phyloP scores from a whole-genome alignment of 2,797 vertebrate species.

The Sebastes diaconus region DNA sequence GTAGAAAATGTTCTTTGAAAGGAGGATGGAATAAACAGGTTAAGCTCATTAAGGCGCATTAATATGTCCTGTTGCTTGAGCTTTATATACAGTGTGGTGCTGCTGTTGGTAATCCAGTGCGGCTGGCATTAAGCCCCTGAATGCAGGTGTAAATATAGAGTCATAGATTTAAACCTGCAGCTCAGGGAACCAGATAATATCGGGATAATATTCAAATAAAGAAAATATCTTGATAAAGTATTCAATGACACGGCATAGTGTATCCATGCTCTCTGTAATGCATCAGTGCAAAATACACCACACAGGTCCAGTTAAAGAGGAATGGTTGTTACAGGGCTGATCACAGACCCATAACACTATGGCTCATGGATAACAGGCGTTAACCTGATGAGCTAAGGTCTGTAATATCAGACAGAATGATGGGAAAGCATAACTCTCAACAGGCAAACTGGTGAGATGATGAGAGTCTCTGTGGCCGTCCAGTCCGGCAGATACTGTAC shows the following conservation, averaged over 20 bases:
- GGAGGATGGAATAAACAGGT: slow-evolving; percentile 36
- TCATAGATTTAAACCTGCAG: slow-evolving; percentile 42
- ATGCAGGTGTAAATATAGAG: slow-evolving; percentile 68
- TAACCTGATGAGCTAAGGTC: background rate
- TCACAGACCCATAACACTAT: background rate
- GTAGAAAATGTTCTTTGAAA: background rate
- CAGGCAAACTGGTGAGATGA: background rate
- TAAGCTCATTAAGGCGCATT: slow-evolving; percentile 68
- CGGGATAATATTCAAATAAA: background rate
- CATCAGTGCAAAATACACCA: background rate
- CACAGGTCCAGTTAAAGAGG: background rate
- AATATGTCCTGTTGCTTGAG: slow-evolving; percentile 54
- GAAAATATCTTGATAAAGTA: background rate
- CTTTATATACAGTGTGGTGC: slow-evolving; percentile 9
- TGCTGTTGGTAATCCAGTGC: slow-evolving; percentile 60
- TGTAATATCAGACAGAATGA: background rate
- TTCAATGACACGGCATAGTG: background rate
- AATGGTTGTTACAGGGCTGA: background rate
- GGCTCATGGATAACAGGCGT: background rate
- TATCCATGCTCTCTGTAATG: background rate
- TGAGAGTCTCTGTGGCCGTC: background rate
- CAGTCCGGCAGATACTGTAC: slow-evolving; percentile 6
- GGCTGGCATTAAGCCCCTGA: slow-evolving; percentile 49
- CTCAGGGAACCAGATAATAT: slow-evolving; percentile 25
- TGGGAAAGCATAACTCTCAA: background rate